Conservation (phyloP, 2,113 vertebrate species). For the Chaetorhynchus papuensis region DNA sequence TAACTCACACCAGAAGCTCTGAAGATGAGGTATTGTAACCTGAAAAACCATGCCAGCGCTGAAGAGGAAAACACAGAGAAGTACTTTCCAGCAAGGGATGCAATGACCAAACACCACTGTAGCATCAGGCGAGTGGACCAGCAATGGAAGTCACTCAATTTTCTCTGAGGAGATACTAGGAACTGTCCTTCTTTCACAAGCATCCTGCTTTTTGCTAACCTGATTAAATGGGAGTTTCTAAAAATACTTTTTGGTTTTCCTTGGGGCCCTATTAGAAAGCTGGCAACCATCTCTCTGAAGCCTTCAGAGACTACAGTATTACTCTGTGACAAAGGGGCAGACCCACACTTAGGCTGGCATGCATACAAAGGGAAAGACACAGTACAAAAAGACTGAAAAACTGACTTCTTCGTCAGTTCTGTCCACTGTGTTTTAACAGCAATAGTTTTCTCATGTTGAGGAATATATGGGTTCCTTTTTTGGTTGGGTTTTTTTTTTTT, state of each 20-base stretch:
- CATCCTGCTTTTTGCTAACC: background rate
- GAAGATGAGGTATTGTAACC: background rate
- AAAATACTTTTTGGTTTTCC: background rate
- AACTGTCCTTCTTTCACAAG: background rate
- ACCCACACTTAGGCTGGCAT: background rate
- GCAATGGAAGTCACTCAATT: background rate
- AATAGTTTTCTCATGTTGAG: background rate
- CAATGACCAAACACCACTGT: background rate
- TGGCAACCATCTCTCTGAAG: background rate
- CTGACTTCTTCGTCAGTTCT: background rate
- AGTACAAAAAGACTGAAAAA: background rate
- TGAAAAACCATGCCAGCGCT: background rate
- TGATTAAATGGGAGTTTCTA: background rate
- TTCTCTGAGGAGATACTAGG: background rate
- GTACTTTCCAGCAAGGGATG: background rate
- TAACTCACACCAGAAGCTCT: background rate
- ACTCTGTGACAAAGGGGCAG: background rate
- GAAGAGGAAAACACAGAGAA: background rate
- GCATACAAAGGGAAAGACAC: background rate
- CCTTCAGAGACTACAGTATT: background rate
- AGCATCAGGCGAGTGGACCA: background rate
- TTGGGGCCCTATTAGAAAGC: background rate
- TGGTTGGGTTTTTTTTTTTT: rapidly evolving
- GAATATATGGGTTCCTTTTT: background rate
- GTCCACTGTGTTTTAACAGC: background rate